These are phyloP conservation scores for Selene dorsalis DNA, from an alignment of 2,797 vertebrate species.

Conservation along the genomic window DNA sequence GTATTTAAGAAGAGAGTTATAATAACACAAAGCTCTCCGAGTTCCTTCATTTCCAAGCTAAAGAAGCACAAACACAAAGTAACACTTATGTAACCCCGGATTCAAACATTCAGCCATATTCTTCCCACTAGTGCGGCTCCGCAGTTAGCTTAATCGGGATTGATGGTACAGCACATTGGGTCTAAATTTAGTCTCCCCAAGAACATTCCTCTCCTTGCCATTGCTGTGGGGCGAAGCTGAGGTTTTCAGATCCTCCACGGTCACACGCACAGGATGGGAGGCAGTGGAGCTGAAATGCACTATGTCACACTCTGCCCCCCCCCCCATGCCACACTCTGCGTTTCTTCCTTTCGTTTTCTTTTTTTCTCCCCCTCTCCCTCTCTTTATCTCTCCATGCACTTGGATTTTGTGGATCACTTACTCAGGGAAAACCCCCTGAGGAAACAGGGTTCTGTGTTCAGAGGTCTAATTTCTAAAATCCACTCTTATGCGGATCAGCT, in stretches of 20 bases:
- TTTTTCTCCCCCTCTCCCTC: slow-evolving; percentile 30
- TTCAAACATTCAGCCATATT: slow-evolving; percentile 68
- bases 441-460: slow-evolving; percentile 58
- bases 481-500: slow-evolving; percentile 48
- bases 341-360: no score
- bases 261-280: slow-evolving; percentile 72
- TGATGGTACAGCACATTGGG: slow-evolving; percentile 80
- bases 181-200: slow-evolving; percentile 81
- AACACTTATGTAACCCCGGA: slow-evolving; percentile 71
- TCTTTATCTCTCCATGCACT: slow-evolving; percentile 69
- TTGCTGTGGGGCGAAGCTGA: slow-evolving; percentile 76
- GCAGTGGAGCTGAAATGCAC: slow-evolving; percentile 78
- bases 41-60: slow-evolving; percentile 40
- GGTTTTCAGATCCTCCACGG: slow-evolving; percentile 76
- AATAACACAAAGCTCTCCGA: slow-evolving; percentile 14
- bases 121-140: slow-evolving; percentile 59
- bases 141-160: slow-evolving; percentile 77
- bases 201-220: slow-evolving; percentile 73
- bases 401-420: slow-evolving; percentile 75
- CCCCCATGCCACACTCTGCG: slow-evolving; percentile 26
- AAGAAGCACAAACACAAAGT: slow-evolving; percentile 47
- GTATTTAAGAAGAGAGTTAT: slow-evolving; percentile 15
- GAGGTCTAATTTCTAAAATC: slow-evolving; percentile 67
- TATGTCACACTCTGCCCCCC: slow-evolving; percentile 63
- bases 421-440: slow-evolving; percentile 61